Evolutionary conservation across 2,797 vertebrate species (phyloP).

Genomic region (Tachyglossus aculeatus): DNA sequence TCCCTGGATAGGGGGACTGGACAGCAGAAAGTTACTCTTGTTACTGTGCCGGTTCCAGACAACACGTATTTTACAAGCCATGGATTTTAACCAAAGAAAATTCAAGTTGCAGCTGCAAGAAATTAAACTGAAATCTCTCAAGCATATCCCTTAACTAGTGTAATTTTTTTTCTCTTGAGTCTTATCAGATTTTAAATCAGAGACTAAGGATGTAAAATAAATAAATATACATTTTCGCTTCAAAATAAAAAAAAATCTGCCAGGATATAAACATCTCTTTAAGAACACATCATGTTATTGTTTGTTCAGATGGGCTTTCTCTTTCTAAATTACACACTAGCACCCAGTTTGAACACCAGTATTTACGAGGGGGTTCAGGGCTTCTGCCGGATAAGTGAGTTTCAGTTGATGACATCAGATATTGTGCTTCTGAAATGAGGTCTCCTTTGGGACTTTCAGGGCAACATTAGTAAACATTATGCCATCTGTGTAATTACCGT

Average conservation of each 20-base stretch:
- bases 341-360: background rate
- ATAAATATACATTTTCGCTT: conserved; percentile 15
- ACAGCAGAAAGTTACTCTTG: background rate
- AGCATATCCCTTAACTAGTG: background rate
- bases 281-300: conserved; percentile 28
- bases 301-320: background rate
- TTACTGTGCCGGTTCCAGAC: background rate
- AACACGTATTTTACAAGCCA: background rate
- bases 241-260: conserved; percentile 10
- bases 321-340: background rate
- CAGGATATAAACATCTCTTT: background rate
- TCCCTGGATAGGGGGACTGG: background rate
- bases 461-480: conserved; percentile 33
- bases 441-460: conserved; percentile 29
- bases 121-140: background rate
- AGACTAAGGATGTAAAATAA: conserved; percentile 24
- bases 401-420: conserved; percentile 38
- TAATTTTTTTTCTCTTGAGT: background rate
- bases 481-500: conserved; percentile 42
- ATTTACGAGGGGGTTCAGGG: conserved; percentile 26
- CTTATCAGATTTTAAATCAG: conserved; percentile 4
- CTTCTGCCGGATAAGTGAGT: background rate
- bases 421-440: conserved; percentile 38
- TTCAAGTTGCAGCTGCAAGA: background rate
- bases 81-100: background rate